Evolutionary conservation across 2,888 invertebrate genomes (phyloP).

Genomic region (Drepana falcataria): DNA sequence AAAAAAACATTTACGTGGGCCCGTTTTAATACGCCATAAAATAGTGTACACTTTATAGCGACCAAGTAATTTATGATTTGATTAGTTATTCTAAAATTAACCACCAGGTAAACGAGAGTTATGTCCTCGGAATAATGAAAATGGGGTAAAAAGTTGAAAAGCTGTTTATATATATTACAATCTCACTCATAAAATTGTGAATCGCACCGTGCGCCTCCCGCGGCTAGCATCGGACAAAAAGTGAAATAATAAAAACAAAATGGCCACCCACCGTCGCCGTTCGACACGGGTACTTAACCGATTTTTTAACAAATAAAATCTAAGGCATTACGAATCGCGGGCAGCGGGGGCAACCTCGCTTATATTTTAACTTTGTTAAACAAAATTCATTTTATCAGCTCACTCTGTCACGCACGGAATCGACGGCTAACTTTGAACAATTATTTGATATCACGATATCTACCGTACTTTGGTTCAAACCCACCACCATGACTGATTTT

Average conservation of each 20-base stretch:
- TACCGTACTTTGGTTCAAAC: background rate
- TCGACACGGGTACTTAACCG: conserved; percentile 79
- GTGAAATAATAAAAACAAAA: conserved; percentile 68
- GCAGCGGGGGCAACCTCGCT: conserved; percentile 51
- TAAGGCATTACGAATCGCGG: conserved; percentile 76
- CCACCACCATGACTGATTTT: background rate
- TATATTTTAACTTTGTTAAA: conserved; percentile 55
- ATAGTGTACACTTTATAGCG: conserved; percentile 57
- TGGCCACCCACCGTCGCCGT: conserved; percentile 74
- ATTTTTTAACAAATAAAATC: conserved; percentile 79
- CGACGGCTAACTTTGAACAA: conserved; percentile 2
- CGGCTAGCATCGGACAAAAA: conserved; percentile 69
- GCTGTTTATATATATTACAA: conserved; percentile 53
- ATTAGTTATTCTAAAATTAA: conserved; percentile 67
- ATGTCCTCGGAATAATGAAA: conserved; percentile 57
- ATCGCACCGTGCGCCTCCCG: conserved; percentile 71
- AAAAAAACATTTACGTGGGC: conserved; percentile 40
- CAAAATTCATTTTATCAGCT: conserved; percentile 48
- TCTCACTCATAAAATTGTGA: conserved; percentile 75
- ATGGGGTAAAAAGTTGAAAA: conserved; percentile 39
- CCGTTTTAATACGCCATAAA: conserved; percentile 66
- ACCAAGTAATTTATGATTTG: conserved; percentile 68
- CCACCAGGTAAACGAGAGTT: conserved; percentile 62
- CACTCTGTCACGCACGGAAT: conserved; percentile 30
- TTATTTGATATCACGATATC: background rate